A percentile compares a stretch with the other conserved stretches of the same genome.
Evolutionary conservation across 2,797 vertebrate species (phyloP).

Genomic region (Fratercula arctica): DNA sequence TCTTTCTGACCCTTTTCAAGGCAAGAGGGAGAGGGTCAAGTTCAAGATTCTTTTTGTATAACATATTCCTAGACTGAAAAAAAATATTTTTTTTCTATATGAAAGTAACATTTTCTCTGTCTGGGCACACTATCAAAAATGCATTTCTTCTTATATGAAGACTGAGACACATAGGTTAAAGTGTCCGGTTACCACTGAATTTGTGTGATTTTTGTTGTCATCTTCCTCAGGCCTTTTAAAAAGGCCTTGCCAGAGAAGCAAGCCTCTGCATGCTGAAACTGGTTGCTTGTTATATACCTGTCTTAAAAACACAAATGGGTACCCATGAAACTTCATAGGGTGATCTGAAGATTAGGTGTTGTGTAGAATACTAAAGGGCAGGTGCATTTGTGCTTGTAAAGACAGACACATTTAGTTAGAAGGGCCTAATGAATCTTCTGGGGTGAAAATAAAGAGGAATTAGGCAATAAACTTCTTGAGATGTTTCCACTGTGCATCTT

Average conservation of each 20-base stretch:
- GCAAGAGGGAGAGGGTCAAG: neutral
- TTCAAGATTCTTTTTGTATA: neutral
- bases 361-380: neutral
- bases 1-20: slow-evolving; percentile 15
- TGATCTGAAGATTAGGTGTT: neutral
- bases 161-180: neutral
- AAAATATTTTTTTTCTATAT: neutral
- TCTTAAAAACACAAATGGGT: neutral
- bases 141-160: neutral
- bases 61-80: neutral
- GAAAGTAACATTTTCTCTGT: slow-evolving; percentile 1
- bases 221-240: neutral
- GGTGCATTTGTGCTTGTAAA: neutral
- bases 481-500: neutral
- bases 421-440: neutral
- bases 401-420: neutral
- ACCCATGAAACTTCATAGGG: neutral
- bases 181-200: neutral
- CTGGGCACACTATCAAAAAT: neutral
- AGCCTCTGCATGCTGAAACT: neutral
- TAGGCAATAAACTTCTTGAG: neutral
- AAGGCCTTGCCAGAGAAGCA: neutral
- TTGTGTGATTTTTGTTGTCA: neutral
- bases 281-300: neutral
- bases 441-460: neutral